Evolutionary conservation across 2,888 invertebrate genomes (phyloP).

Genomic region (Drosophila paramelanica): DNA sequence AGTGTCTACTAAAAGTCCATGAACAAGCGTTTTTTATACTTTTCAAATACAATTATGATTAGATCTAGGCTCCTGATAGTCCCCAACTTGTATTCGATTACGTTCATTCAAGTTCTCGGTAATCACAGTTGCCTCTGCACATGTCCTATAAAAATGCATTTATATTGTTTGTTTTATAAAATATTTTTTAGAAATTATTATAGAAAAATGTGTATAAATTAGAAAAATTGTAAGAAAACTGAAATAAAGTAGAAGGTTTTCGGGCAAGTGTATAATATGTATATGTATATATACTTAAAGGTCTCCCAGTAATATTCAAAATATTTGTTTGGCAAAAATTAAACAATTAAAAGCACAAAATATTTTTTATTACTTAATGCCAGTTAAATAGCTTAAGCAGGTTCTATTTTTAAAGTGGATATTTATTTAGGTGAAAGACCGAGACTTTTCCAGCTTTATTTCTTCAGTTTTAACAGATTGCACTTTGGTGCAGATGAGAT

Average conservation of each 20-base stretch:
- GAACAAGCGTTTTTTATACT: slow-evolving; percentile 20
- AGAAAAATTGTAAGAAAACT: too few relatives aligned
- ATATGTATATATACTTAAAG: too few relatives aligned
- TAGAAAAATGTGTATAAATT: too few relatives aligned
- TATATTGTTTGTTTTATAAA: too few relatives aligned
- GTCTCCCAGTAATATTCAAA: too few relatives aligned
- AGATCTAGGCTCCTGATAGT: slow-evolving; percentile 49
- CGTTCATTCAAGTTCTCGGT: slow-evolving; percentile 5
- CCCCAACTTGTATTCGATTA: not conserved
- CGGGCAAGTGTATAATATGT: too few relatives aligned
- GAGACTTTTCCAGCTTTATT: too few relatives aligned
- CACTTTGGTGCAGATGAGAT: not conserved
- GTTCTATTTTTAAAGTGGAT: not conserved
- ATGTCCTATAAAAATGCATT: not conserved
- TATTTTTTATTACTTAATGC: not conserved
- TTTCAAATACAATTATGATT: slow-evolving; percentile 11
- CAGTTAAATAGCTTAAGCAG: not conserved
- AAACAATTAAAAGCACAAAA: not conserved
- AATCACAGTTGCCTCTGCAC: not conserved
- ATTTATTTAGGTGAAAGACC: too few relatives aligned
- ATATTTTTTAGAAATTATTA: too few relatives aligned
- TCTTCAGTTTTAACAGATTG: not conserved
- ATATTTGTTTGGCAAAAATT: not conserved
- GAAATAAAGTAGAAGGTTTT: too few relatives aligned
- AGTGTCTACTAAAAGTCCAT: slow-evolving; percentile 25